These are phyloP conservation scores for Ptychodera flava DNA, from an alignment of 35 echinoderm and acorn worm species.

Conservation along the genomic window DNA sequence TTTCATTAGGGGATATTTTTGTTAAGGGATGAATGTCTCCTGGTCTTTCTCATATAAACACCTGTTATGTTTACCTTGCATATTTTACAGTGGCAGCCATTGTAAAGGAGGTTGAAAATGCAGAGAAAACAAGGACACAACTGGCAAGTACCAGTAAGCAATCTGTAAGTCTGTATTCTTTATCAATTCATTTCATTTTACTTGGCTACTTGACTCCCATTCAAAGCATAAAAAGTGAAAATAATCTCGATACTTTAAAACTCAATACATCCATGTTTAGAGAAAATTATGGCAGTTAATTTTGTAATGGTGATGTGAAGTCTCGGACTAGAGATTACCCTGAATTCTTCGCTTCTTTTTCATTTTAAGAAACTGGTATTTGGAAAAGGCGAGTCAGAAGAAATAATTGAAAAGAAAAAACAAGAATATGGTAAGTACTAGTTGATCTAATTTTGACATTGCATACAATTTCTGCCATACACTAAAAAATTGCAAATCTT, in stretches of 20 bases:
- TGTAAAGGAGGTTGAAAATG: conserved; percentile 6
- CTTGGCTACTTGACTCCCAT: conserved; percentile 15
- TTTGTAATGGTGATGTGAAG: no score
- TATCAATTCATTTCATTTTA: no score
- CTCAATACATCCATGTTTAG: conserved; percentile 36
- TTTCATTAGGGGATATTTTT: no score
- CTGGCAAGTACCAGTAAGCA: not conserved
- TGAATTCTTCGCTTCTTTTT: no score
- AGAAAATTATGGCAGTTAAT: not conserved
- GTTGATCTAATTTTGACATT: no score
- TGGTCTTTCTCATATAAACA: no score
- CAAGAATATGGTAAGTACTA: conserved; percentile 93
- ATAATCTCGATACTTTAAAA: not conserved
- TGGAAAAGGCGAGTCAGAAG: conserved; percentile 60
- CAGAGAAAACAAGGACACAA: not conserved
- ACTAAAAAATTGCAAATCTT: no score
- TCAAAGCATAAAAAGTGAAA: conserved; percentile 13
- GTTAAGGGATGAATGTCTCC: no score
- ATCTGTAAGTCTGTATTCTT: conserved; percentile 29
- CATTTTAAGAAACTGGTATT: conserved; percentile 19
- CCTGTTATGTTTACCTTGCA: no score
- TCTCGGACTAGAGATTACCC: no score
- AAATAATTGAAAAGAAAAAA: conserved; percentile 53
- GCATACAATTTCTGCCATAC: no score
- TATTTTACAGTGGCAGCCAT: conserved; percentile 8